Base-by-base conservation (phyloP, 2,888 invertebrate species). In the Timema podura region DNA sequence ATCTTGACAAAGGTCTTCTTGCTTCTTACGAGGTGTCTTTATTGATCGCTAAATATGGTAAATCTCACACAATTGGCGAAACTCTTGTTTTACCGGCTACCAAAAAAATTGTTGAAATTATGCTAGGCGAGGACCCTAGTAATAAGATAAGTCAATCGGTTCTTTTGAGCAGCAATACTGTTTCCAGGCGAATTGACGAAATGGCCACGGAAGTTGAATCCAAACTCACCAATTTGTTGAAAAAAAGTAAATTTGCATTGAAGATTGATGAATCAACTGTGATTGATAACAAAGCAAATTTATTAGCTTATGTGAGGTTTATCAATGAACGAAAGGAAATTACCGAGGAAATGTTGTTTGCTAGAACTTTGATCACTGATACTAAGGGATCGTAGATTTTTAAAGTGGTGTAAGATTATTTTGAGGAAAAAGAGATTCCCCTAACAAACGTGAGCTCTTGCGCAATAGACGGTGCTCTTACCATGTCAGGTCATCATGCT, bases 301-400 rank as follows among this genome's bases (percentile, higher is more conserved):
- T 68, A 68, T 48, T 68, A 65, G 67, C 70, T 30, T 68, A 70
- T 67, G 70, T 70, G 64, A 64, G 70, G 61, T 70, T 70, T 64
- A 68, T 70, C 65, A 70, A 64, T 70, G 69, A 71, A 69, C 57
- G 66, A 65, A 68, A 72, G 65, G 70, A 68, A 70, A 70, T 70
- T 67, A 48, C 65, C 59, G 72, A 72, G 70, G 72, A 72, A 71
- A 68, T 72, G 66, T 57, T 72, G 49, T 72, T 30, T 68, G 70
- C 70, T 49, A 71, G 69, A 71, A 66, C 68, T 71, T 66, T 72
- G 67, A 69, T 68, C 61, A 70, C 30, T 30, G 30, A 30, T 30
- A 30, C 30, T 1, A 30, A 30, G 30, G 30, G 30, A 30, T 30
- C 30, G 30, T 30, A 1, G 30, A 30, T 30, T 30, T 30, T 70